Conservation (phyloP, 2,888 invertebrate species). For the Neria commutata region DNA sequence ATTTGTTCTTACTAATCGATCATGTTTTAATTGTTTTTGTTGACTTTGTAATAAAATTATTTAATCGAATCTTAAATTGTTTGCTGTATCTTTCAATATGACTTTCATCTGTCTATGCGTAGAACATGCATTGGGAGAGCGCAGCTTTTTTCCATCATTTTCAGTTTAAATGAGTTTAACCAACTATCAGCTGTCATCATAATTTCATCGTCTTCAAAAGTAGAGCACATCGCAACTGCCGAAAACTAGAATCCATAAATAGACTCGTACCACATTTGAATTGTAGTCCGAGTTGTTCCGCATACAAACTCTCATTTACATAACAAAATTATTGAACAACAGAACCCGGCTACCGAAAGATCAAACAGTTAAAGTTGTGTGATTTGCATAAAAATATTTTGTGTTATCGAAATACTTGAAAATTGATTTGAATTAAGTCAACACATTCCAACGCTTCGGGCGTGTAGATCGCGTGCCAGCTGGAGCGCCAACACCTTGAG, state of each 20-base stretch:
- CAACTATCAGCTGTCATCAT: too few relatives aligned
- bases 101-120: not conserved
- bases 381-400: conserved; percentile 22
- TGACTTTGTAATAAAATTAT: not conserved
- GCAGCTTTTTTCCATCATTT: not conserved
- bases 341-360: conserved; percentile 48
- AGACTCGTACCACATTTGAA: too few relatives aligned
- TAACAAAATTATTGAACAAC: conserved; percentile 53
- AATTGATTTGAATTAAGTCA: conserved; percentile 16
- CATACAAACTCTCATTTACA: too few relatives aligned
- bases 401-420: conserved; percentile 24
- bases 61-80: not conserved
- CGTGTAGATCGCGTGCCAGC: conserved; percentile 22
- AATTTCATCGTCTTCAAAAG: too few relatives aligned
- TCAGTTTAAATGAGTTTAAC: not conserved
- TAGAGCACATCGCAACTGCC: too few relatives aligned
- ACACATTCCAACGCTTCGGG: not conserved
- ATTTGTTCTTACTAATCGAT: not conserved
- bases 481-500: not conserved
- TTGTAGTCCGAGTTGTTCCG: too few relatives aligned
- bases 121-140: not conserved
- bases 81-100: not conserved
- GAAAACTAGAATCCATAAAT: not conserved
- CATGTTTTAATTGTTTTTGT: not conserved
- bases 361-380: conserved; percentile 31